phyloP scores from a whole-genome alignment of 2,888 invertebrate genomes.

The Drosophila robusta region DNA sequence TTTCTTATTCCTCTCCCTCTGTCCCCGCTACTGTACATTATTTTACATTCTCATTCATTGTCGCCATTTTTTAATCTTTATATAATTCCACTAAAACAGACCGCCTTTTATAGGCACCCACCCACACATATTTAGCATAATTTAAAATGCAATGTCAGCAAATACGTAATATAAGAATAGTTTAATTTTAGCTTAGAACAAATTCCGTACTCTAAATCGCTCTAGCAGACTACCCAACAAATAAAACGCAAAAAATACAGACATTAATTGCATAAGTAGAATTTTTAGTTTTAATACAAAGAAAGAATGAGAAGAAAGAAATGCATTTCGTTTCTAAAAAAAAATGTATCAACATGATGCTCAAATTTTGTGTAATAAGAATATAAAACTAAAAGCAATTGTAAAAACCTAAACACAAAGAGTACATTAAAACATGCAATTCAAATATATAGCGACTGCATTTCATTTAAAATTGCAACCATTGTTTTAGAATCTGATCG shows the following conservation, averaged over 20 bases:
- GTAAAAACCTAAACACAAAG: constrained; percentile 58
- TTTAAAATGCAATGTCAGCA: constrained; percentile 42
- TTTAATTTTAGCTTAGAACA: constrained; percentile 68
- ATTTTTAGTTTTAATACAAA: constrained; percentile 26
- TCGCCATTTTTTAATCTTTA: constrained; percentile 2
- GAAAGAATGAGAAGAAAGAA: constrained; percentile 19
- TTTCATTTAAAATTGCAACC: constrained; percentile 41
- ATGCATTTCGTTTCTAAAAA: constrained; percentile 19
- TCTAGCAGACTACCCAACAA: constrained; percentile 45
- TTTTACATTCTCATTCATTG: constrained; percentile 24
- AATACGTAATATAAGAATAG: constrained; percentile 71
- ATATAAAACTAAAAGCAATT: constrained; percentile 74
- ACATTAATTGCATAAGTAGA: constrained; percentile 44
- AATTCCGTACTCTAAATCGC: constrained; percentile 60
- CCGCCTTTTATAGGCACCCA: constrained; percentile 4
- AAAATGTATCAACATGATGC: constrained; percentile 36
- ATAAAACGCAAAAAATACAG: constrained; percentile 19
- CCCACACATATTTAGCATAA: constrained; percentile 54
- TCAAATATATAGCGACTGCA: constrained; percentile 47
- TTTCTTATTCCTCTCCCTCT: not conserved
- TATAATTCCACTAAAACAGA: constrained; percentile 5
- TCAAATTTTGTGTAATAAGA: constrained; percentile 55
- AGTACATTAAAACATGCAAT: constrained; percentile 71
- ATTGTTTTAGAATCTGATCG: constrained; percentile 3
- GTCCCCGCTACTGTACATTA: constrained; percentile 35